Evolutionary conservation across 2,888 invertebrate species (phyloP), one percentile per base, ranked within the genome.

Genomic region (Pogonocherus hispidulus): DNA sequence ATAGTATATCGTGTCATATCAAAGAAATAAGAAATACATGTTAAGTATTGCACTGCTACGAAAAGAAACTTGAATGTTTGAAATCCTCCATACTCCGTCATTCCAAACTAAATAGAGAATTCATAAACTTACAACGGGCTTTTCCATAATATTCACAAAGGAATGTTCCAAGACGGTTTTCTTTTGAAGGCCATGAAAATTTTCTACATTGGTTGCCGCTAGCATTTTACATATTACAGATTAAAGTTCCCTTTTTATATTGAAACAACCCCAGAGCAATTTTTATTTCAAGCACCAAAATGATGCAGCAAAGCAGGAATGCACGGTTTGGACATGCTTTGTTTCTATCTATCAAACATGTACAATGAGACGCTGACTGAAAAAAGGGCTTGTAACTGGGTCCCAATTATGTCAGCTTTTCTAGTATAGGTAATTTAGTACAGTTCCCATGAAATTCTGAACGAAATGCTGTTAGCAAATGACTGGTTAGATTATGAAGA

Each of bases 221-320:
- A 54, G 62, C 67, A 60, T 70, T 67, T 66, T 67, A 54, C 71
- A 49, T 70, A 67, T 67, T 54, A 69, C 65, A 73, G 71, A 71
- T 73, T 69, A 71, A 67, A 71, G 65, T 71, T 68, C 59, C 60
- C 63, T 66, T 70, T 70, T 66, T 67, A 67, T 72, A 71, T 71
- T 69, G 70, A 67, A 74, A 70, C 70, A 66, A 69, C 72, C 65
- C 22, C 41, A 14, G 70, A 63, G 59, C 56, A 37, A 66, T 71
- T 74, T 72, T 70, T 66, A 66, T 74, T 70, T 62, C 41, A 68
- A 64, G 57, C 51, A 35, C 46, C 23, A 47, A 46, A 35, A 51
- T 35, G 56, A 47, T 55, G 67, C 52, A 60, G 67, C 67, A 69
- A 72, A 72, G 63, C 22, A 56, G 64, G 55, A 1, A 6, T 11